These are phyloP conservation scores for Ophioderma brevispina DNA, from an alignment of 35 echinoderm and acorn worm genomes.

Conservation along the genomic window DNA sequence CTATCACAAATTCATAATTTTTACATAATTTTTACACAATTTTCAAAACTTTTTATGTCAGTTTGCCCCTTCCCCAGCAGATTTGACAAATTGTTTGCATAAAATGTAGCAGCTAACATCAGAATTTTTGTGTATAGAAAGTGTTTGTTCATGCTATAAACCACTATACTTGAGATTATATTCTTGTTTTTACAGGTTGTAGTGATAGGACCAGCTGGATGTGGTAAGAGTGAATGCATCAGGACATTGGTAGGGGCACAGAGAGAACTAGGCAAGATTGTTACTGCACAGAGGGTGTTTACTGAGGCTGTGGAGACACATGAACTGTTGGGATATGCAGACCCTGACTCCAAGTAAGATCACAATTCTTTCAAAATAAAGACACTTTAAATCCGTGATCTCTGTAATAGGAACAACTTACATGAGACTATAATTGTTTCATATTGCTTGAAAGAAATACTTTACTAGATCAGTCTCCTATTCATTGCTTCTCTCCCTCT, in stretches of 20 bases:
- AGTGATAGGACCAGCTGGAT: constrained; percentile 83
- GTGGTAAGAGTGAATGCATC: constrained; percentile 95
- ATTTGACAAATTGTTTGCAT: not conserved
- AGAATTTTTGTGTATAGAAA: not conserved
- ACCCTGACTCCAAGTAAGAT: constrained; percentile 74
- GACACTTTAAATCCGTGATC: too few species aligned
- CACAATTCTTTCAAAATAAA: too few species aligned
- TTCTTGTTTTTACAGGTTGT: constrained; percentile 57
- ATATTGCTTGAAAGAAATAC: too few species aligned
- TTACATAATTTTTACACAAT: too few species aligned
- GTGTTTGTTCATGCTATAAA: not conserved
- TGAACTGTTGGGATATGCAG: constrained; percentile 77
- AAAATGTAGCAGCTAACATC: not conserved
- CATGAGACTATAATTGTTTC: too few species aligned
- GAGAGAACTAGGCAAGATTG: constrained; percentile 81
- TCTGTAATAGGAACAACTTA: too few species aligned
- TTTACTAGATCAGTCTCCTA: too few species aligned
- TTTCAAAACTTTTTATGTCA: too few species aligned
- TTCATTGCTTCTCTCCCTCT: too few species aligned
- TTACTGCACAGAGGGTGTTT: constrained; percentile 76
- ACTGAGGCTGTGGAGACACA: constrained; percentile 88
- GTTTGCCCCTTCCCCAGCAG: too few species aligned
- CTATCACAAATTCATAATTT: too few species aligned
- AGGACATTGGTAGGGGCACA: constrained; percentile 81
- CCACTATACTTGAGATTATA: not conserved